phyloP scores from a whole-genome alignment of 2,888 invertebrate species.

The Noctua pronuba region DNA sequence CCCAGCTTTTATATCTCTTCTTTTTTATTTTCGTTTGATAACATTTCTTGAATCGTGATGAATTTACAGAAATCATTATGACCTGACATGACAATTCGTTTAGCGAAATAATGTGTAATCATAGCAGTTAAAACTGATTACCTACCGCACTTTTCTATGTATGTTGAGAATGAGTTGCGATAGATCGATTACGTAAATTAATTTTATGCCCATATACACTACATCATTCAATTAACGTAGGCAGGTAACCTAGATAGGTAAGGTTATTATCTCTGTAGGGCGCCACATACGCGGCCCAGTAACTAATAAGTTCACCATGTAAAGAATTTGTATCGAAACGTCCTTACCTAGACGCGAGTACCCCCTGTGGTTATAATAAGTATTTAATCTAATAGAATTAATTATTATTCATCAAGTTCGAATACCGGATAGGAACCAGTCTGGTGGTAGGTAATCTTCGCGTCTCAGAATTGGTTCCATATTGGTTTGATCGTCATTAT shows the following conservation, averaged over 20 bases:
- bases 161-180: constrained; percentile 34
- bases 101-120: constrained; percentile 10
- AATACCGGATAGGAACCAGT: constrained; percentile 79
- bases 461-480: constrained; percentile 67
- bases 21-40: constrained; percentile 26
- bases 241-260: constrained; percentile 54
- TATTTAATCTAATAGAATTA: constrained; percentile 75
- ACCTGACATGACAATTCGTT: constrained; percentile 10
- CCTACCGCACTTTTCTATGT: constrained; percentile 28
- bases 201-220: constrained; percentile 44
- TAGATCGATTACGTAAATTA: constrained; percentile 45
- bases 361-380: constrained; percentile 76
- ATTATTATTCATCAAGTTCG: constrained; percentile 74
- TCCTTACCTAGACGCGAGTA: constrained; percentile 62
- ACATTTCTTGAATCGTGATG: constrained; percentile 14
- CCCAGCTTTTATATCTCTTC: constrained; percentile 22
- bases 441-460: constrained; percentile 72
- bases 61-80: constrained; percentile 36
- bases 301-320: constrained; percentile 59
- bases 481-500: constrained; percentile 70
- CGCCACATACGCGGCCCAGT: constrained; percentile 50
- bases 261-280: constrained; percentile 65
- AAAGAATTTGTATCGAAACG: constrained; percentile 64
- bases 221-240: constrained; percentile 45
- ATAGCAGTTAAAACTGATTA: constrained; percentile 32